Base-by-base conservation (phyloP, 2,797 vertebrate species). In the Triplophysa bombifrons region DNA sequence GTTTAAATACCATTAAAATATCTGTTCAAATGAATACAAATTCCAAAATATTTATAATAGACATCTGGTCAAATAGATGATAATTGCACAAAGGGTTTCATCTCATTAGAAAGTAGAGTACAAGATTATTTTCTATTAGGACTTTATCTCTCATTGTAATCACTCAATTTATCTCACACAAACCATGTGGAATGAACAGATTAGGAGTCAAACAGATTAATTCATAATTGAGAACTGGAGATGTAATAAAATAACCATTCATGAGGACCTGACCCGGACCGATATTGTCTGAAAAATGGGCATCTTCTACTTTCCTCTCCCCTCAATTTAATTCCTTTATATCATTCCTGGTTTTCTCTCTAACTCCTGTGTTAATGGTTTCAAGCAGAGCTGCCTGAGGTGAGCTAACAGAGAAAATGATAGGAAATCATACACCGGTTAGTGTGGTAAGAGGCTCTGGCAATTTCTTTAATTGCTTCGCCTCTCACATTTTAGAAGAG, bases 191-290 rank as follows among this genome's bases (percentile, higher is more conserved):
- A 55, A 48, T 63, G n/a, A 60, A 30, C 46, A 74, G 20, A 74
- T 61, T 41, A 72, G 41, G 17, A 66, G 74, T 72, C 58, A 50
- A 76, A 79, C 76, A 50, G 53, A 66, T 27, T 50, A n/a, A 72
- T 74, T 6, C 16, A 64, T 63, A 69, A 80, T 72, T 55, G 65
- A 80, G n/a, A 50, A 72, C 65, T 69, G 77, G 53, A 44, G 58
- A 44, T 67, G 19, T 77, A 34, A 64, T 66, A 44, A 34, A 30
- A 50, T 60, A 51, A 84, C 60, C 61, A 14, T 68, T 72, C 19
- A 22, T 13, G 10, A 48, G 8, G 70, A 38, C 11, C 72, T 66
- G 76, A 78, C 53, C 68, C 7, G 22, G 19, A 34, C n/a, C 22
- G 25, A 30, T 51, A 73, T 19, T 20, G 48, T 56, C 16, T 41